Base-by-base conservation (phyloP, 92 coral and sea anemone species). In the Parazoanthus darwini region DNA sequence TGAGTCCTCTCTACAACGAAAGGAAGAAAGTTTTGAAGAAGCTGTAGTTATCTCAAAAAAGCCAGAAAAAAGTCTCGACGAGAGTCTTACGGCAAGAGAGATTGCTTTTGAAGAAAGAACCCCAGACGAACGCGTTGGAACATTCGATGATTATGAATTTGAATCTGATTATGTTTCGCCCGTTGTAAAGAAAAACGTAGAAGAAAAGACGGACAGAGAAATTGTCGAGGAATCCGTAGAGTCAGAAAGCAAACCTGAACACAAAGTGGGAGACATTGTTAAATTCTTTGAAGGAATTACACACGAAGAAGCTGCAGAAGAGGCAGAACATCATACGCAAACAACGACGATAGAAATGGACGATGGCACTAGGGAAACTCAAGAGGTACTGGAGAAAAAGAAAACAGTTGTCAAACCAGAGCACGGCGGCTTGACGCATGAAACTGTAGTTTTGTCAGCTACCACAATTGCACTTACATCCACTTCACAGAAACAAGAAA, bases 221-320 rank as follows among this genome's bases (percentile, higher is more conserved):
- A 44, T 67, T 39, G 87, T 68, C 2, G 87, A 43, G 39, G 67
- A 84, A 70, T 1, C 87, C 8, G 6, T 71, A 84, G 87, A 71
- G 33, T 42, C 87, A 18, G 87, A 84, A 33, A 4, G 63, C 25
- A 36, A 84, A 44, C 43, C 87, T 25, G 87, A 84, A 44, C 87
- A 84, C 35, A 50, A 72, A 29, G 87, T 84, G 25, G 87, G 56
- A 20, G 87, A 84, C 66, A 71, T 84, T 46, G 87, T 70, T 15
- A 26, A 22, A 14, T 84, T 84, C 74, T 84, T 84, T 72, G 87
- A 84, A 50, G 79, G 44, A 3, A 84, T 71, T 15, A 72, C 79
- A 51, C 87, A 84, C 29, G 87, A 84, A 48, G 82, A 79, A 33
- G 74, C 67, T 46, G 42, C 67, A 18, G 87, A 84, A 43, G 42